Evolutionary conservation across 2,113 vertebrate genomes (phyloP), one percentile per base, ranked within the genome.

Genomic region (Speoplatyrhinus poulsoni): DNA sequence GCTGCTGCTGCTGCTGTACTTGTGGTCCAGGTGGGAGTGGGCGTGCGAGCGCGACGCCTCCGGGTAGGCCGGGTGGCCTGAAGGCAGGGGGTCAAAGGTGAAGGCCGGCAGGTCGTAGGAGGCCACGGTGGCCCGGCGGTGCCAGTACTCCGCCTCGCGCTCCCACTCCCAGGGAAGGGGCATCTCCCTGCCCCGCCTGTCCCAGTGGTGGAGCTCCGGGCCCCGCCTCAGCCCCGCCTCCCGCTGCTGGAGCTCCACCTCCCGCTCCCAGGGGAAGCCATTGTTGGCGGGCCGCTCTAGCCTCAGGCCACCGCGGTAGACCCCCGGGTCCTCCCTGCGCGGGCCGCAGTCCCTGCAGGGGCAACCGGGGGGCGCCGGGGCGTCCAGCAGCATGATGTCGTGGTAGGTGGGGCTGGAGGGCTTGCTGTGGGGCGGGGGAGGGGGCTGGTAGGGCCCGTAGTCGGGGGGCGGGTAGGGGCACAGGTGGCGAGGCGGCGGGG

Each of bases 341-440:
- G 94, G 86, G 65, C 81, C 77, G 75, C 95, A 95, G 64, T 95
- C 94, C 65, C 94, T 92, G 82, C 94, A 91, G 0, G 88, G 91
- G 71, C 95, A 96, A 62, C 89, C 80, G 0, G 93, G 70, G 26
- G 92, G 73, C 0, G 89, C 82, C 16, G 90, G 56, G 50, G 90
- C 88, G 32, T 94, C 95, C 77, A 95, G 80, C 65, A 95, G 88
- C 78, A 95, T 84, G 36, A 95, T 82, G 16, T 95, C 94, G 33
- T 94, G 89, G 72, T 94, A 95, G 65, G 91, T 84, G 0, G 89
- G 86, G 74, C 81, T 88, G 63, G 81, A 77, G 47, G 88, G 49
- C 46, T 86, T 84, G 69, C 52, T 59, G 59, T 86, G 88, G 62
- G 85, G 62, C 0, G 84, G 79, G 19, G 79, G 76, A 47, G 84